Conservation (phyloP, 2,888 invertebrate species). For the Proisotoma minuta region DNA sequence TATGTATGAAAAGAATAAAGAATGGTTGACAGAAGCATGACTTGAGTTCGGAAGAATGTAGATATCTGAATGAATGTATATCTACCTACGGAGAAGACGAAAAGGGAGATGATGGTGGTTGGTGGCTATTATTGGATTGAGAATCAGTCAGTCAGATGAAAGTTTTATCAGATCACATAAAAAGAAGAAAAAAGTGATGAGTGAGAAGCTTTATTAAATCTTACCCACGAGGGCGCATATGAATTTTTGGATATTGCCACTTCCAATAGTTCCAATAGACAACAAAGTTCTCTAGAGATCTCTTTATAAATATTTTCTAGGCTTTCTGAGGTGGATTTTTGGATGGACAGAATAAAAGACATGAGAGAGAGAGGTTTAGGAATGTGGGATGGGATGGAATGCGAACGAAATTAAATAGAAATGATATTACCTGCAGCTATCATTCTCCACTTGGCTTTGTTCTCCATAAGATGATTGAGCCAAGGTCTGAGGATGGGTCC, state of each 20-base stretch:
- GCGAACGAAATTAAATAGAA: neutral
- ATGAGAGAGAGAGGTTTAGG: neutral
- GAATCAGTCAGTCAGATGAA: slow-evolving; percentile 4
- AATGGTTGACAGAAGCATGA: neutral
- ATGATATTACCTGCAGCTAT: slow-evolving; percentile 44
- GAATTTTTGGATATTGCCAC: neutral
- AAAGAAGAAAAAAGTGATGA: neutral
- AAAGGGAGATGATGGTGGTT: neutral
- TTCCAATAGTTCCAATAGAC: neutral
- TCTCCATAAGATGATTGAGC: slow-evolving; percentile 46
- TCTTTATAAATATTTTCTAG: too few species aligned
- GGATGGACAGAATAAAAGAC: neutral
- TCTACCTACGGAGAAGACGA: neutral
- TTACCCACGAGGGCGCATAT: neutral
- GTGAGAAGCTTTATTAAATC: slow-evolving; percentile 12
- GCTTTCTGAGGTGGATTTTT: neutral
- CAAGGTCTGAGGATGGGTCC: slow-evolving; percentile 45
- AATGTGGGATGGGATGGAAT: neutral
- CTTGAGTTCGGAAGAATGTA: neutral
- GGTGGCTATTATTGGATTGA: neutral
- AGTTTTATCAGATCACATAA: slow-evolving; percentile 2
- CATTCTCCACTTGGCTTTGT: slow-evolving; percentile 47
- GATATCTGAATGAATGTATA: neutral
- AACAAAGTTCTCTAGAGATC: neutral
- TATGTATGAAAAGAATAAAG: neutral